Evolutionary conservation across 2,888 invertebrate species (phyloP).

Genomic region (Rapana venosa): DNA sequence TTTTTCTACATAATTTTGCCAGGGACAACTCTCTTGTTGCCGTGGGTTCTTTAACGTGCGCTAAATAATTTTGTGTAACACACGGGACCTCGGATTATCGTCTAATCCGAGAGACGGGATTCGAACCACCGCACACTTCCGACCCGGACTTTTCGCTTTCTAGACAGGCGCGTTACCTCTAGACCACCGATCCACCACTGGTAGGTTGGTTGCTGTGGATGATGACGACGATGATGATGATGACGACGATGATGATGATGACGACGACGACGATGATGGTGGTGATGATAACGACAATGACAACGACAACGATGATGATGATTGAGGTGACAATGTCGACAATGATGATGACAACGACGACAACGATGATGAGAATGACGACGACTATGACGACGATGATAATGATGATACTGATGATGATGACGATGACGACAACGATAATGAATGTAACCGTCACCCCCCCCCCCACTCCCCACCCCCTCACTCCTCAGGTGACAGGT

Average conservation of each 20-base stretch:
- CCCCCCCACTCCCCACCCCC: no score
- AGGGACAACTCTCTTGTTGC: no score
- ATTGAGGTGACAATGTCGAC: slow-evolving; percentile 15
- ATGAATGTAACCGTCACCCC: no score
- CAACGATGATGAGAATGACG: neutral
- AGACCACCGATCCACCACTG: neutral
- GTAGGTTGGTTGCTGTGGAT: neutral
- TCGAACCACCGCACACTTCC: no score
- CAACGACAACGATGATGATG: slow-evolving; percentile 55
- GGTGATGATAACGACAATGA: neutral
- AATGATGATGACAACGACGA: neutral
- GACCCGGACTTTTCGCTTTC: no score
- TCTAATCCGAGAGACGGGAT: no score
- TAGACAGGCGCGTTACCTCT: neutral
- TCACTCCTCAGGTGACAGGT: slow-evolving; percentile 43
- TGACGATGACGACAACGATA: slow-evolving; percentile 54
- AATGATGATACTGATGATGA: neutral
- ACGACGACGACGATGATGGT: neutral
- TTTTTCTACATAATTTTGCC: no score
- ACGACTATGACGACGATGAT: neutral
- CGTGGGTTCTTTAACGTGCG: no score
- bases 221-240: neutral
- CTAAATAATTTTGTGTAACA: slow-evolving; percentile 56
- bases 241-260: neutral
- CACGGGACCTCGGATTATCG: no score